Evolutionary conservation across 1,140 invertebrate species (phyloP).

Genomic region (Drosophila tristis): DNA sequence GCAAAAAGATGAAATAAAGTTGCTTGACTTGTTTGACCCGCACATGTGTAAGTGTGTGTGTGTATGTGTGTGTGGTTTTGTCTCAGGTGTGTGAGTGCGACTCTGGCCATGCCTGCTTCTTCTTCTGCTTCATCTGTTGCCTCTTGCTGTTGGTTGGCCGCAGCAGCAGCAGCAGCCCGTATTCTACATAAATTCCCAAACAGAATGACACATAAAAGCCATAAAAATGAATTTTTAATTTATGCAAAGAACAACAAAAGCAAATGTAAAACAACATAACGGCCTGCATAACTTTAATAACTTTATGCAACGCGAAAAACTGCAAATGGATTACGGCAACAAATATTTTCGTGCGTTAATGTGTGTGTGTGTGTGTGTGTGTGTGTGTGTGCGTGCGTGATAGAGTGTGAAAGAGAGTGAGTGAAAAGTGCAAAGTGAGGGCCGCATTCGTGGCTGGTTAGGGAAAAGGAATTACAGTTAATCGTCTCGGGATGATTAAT

Average conservation of each 20-base stretch:
- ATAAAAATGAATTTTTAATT: constrained; percentile 59
- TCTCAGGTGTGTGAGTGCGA: constrained; percentile 33
- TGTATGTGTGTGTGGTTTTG: constrained; percentile 8
- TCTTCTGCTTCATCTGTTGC: constrained; percentile 35
- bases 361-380: constrained; percentile 8
- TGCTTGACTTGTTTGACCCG: constrained; percentile 76
- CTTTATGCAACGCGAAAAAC: constrained; percentile 51
- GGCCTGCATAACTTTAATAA: constrained; percentile 39
- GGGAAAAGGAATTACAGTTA: too few species aligned
- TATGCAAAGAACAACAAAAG: constrained; percentile 38
- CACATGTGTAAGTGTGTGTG: constrained; percentile 26
- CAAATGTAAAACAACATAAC: constrained; percentile 37
- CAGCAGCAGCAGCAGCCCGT: constrained; percentile 24
- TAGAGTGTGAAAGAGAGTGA: too few species aligned
- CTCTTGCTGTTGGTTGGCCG: constrained; percentile 52
- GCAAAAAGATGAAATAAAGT: constrained; percentile 73
- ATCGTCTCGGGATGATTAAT: too few species aligned
- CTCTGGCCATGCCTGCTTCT: constrained; percentile 36
- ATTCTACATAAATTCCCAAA: constrained; percentile 69
- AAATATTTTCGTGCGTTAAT: constrained; percentile 29
- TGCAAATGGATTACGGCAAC: constrained; percentile 26
- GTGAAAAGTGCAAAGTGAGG: too few species aligned
- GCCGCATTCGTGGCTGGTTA: too few species aligned
- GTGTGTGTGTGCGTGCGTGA: not conserved
- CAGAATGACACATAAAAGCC: constrained; percentile 58